Evolutionary conservation across 2,797 vertebrate species (phyloP), one percentile per base, ranked within the genome.

Genomic region (Sternarchorhynchus goeldii): DNA sequence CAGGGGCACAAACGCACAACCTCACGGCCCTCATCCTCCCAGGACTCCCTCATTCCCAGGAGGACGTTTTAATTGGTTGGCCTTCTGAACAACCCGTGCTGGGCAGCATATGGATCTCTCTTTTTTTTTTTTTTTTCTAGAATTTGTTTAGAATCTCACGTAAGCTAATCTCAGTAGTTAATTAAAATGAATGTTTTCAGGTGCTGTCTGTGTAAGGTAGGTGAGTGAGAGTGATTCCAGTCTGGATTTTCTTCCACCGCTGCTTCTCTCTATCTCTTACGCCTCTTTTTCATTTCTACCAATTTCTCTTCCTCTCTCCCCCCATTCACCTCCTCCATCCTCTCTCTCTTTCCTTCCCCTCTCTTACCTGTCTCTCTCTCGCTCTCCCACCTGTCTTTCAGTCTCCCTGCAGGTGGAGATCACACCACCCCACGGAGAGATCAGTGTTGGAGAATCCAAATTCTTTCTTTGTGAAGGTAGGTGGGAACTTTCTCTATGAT

Each of bases 381-480:
- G 65, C 6, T 60, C 21, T 68, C 67, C 59, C 73, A 32, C 62
- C 21, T 85, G 39, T 84, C 57, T 83, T 85, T 3, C 89, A 98
- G 97, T 92, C 74, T 91, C 96, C 87, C 93, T 99, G 88, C 95
- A 98, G 89, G 97, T 99, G 92, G 89, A 96, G 86, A 99, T 99
- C 77, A 95, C 91, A 81, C 97, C 97, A 8, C 83, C 93, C 41
- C 94, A 95, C 84, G 97, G 97, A 72, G 97, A 98, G 89, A 97
- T 99, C 93, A 97, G 96, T 65, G 93, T 98, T 2, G 97, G 97
- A 91, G 97, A 98, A 34, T 99, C 97, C 76, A 99, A 99, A 76
- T 99, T 99, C 91, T 99, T 99, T 93, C 86, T 97, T 84, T 99
- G 97, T 7, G 93, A 97, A 94, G 97, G 97, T 97, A 92, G 87